These are phyloP conservation scores for Zaprionus lachaisei DNA, from an alignment of 1,140 invertebrate species.

Conservation along the genomic window DNA sequence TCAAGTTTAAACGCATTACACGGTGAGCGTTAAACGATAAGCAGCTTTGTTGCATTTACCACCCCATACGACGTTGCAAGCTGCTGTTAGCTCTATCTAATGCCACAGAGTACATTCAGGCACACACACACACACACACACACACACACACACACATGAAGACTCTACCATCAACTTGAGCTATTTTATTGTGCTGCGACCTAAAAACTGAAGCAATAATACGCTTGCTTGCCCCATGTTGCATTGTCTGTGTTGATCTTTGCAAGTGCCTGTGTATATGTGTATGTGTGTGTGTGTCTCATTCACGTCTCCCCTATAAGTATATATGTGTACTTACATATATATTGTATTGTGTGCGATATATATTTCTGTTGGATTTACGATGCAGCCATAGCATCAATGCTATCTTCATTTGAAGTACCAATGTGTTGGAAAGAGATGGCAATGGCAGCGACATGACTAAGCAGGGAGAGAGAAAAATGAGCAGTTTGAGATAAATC, in stretches of 20 bases:
- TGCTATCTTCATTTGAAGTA: conserved; percentile 73
- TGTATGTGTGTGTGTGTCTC: conserved; percentile 1
- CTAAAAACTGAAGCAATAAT: conserved; percentile 77
- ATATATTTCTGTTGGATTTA: conserved; percentile 68
- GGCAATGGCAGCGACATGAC: conserved; percentile 1
- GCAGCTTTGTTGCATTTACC: conserved; percentile 76
- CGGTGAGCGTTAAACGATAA: conserved; percentile 78
- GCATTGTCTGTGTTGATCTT: conserved; percentile 21
- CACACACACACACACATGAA: conserved; percentile 23
- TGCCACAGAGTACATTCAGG: conserved; percentile 29
- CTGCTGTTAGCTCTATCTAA: conserved; percentile 56
- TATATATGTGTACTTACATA: conserved; percentile 25
- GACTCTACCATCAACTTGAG: conserved; percentile 66
- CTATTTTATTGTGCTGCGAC: conserved; percentile 72
- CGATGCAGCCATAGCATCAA: conserved; percentile 61
- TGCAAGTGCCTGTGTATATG: not conserved
- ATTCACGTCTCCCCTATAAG: conserved; percentile 30
- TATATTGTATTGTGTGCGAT: conserved; percentile 48
- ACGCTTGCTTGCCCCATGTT: conserved; percentile 73
- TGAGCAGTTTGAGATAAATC: conserved; percentile 44
- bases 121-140: conserved; percentile 8
- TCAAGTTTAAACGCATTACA: conserved; percentile 82
- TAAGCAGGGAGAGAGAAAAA: not conserved
- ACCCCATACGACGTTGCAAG: conserved; percentile 16
- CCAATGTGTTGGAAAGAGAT: conserved; percentile 41